phyloP scores from a whole-genome alignment of 2,113 vertebrate genomes.

The Shinisaurus crocodilurus region DNA sequence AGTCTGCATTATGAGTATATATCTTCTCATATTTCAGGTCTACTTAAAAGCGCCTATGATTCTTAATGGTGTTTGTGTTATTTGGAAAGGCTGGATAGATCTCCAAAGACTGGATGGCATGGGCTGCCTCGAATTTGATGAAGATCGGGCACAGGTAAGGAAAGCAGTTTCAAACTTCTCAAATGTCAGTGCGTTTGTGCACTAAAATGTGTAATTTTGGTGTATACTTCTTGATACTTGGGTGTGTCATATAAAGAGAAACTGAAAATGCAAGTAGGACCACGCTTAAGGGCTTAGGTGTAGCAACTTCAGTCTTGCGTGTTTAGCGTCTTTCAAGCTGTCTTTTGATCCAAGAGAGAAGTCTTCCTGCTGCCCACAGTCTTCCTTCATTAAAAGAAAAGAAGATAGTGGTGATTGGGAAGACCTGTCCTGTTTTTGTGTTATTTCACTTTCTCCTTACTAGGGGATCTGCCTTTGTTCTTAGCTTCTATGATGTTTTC shows the following conservation, averaged over 20 bases:
- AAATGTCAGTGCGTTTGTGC: accelerated
- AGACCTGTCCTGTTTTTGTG: too few species aligned
- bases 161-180: conserved; percentile 51
- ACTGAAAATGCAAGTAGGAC: neutral
- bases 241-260: neutral
- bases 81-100: conserved; percentile 99
- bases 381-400: neutral
- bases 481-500: neutral
- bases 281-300: neutral
- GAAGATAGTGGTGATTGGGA: neutral
- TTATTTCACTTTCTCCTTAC: neutral
- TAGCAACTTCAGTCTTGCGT: neutral
- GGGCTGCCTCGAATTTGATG: conserved; percentile 97
- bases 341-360: neutral
- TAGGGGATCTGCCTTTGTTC: neutral
- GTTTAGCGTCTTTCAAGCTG: neutral
- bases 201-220: neutral
- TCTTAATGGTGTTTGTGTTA: conserved; percentile 98
- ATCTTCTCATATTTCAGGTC: conserved; percentile 82
- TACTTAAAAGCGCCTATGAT: conserved; percentile 99
- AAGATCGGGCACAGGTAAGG: conserved; percentile 96
- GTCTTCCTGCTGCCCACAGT: neutral
- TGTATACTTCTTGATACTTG: too few species aligned
- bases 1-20: neutral
- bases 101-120: conserved; percentile 97